A percentile compares a stretch with the other conserved stretches of the same genome.
These are phyloP conservation scores for Digitonthophagus gazella DNA, from an alignment of 2,888 invertebrate species.

Conservation along the genomic window DNA sequence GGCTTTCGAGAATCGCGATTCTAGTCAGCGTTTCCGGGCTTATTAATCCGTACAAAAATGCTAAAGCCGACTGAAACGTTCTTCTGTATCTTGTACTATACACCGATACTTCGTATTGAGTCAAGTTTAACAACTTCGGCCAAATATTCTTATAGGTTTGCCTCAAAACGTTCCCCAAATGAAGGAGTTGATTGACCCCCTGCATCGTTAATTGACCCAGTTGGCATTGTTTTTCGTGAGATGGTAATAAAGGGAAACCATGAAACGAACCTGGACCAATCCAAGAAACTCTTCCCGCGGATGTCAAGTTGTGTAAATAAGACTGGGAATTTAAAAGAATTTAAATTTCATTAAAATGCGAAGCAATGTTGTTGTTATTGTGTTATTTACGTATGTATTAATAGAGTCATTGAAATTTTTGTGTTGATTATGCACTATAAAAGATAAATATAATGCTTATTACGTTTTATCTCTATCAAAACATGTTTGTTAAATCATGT, in stretches of 20 bases:
- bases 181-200: slow-evolving; percentile 79
- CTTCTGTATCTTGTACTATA: slow-evolving; percentile 83
- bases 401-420: too few relatives aligned
- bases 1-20: slow-evolving; percentile 70
- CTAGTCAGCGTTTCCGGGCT: slow-evolving; percentile 65
- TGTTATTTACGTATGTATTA: too few relatives aligned
- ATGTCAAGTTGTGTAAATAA: slow-evolving; percentile 59
- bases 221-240: slow-evolving; percentile 67
- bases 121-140: slow-evolving; percentile 52
- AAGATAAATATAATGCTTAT: too few relatives aligned
- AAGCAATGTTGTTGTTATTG: too few relatives aligned
- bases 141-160: slow-evolving; percentile 55
- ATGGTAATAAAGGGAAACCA: slow-evolving; percentile 76
- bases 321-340: slow-evolving; percentile 45
- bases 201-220: slow-evolving; percentile 81
- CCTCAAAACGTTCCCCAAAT: slow-evolving; percentile 68
- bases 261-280: slow-evolving; percentile 79
- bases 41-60: slow-evolving; percentile 71
- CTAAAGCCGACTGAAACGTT: slow-evolving; percentile 88
- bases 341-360: background rate
- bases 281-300: slow-evolving; percentile 66
- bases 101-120: slow-evolving; percentile 62
- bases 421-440: too few relatives aligned
- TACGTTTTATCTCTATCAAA: too few relatives aligned
- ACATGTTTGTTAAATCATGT: too few relatives aligned